These are phyloP conservation scores for Speoplatyrhinus poulsoni DNA, from an alignment of 2,113 vertebrate species.

Conservation along the genomic window DNA sequence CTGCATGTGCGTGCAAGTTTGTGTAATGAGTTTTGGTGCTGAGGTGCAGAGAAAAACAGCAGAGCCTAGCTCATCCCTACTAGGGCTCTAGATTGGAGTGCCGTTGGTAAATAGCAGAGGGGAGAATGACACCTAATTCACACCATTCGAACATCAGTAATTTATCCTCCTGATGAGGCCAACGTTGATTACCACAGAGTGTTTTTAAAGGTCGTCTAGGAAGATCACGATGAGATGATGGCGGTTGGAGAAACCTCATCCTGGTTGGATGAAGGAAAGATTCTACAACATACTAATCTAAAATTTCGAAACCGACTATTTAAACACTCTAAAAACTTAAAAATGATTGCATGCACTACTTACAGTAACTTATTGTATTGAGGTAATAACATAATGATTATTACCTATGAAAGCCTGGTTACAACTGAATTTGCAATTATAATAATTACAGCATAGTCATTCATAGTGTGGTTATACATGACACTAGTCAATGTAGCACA, in stretches of 20 bases:
- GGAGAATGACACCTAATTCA: conserved; percentile 40
- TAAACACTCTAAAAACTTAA: too few species aligned
- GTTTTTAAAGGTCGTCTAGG: conserved; percentile 41
- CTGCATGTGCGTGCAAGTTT: conserved; percentile 45
- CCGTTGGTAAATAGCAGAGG: conserved; percentile 39
- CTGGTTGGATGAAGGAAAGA: conserved; percentile 7
- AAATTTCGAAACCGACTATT: too few species aligned
- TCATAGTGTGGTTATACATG: too few species aligned
- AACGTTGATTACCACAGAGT: conserved; percentile 50
- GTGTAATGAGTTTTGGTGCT: conserved; percentile 63
- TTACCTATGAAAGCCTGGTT: too few species aligned
- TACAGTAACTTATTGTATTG: too few species aligned
- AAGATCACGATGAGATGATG: conserved; percentile 28
- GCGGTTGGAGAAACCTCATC: conserved; percentile 25
- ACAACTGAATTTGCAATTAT: too few species aligned
- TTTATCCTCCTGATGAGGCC: conserved; percentile 47
- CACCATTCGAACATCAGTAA: conserved; percentile 22
- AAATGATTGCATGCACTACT: too few species aligned
- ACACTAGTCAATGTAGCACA: too few species aligned
- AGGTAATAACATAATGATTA: too few species aligned
- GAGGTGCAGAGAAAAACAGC: conserved; percentile 56
- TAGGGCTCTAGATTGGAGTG: conserved; percentile 39
- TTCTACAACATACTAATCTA: not conserved
- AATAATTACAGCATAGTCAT: too few species aligned
- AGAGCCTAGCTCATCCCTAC: conserved; percentile 34